Conservation (phyloP, 2,113 vertebrate genomes). For the Cololabis saira region DNA sequence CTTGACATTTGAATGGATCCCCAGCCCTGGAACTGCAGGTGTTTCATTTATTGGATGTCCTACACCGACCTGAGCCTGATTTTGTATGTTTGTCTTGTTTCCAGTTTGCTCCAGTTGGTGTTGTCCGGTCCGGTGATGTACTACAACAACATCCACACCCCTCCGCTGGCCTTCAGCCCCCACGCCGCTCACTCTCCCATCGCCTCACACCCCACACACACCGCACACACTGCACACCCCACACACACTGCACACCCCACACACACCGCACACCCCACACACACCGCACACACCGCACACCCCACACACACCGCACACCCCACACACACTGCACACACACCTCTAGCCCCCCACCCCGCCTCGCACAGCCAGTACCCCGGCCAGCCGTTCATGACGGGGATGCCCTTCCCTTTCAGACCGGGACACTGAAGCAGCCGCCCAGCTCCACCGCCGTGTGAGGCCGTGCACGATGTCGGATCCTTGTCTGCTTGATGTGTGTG, state of each 20-base stretch:
- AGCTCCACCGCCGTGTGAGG: no score
- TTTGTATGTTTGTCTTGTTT: constrained; percentile 3
- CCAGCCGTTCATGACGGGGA: constrained; percentile 87
- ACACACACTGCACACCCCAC: constrained; percentile 50
- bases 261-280: constrained; percentile 57
- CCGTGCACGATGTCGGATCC: background rate
- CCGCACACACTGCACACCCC: constrained; percentile 73
- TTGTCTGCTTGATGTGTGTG: background rate
- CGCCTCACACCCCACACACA: constrained; percentile 78
- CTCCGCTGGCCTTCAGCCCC: constrained; percentile 86
- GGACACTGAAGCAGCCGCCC: constrained; percentile 86
- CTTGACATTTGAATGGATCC: no score
- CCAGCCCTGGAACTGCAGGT: no score
- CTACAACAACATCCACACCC: constrained; percentile 94
- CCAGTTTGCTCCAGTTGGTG: constrained; percentile 96
- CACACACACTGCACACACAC: background rate
- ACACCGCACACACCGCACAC: constrained; percentile 29
- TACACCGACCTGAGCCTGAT: no score
- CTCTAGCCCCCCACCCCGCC: constrained; percentile 54
- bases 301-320: constrained; percentile 64
- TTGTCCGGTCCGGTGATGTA: constrained; percentile 93
- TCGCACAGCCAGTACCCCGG: constrained; percentile 79
- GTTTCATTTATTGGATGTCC: no score
- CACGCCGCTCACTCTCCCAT: constrained; percentile 77
- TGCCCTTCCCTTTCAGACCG: constrained; percentile 90